Percentiles rank a stretch among this genome's conserved stretches.
These are phyloP conservation scores for Oegoconia quadripuncta DNA, from an alignment of 2,888 invertebrate species.

Conservation along the genomic window DNA sequence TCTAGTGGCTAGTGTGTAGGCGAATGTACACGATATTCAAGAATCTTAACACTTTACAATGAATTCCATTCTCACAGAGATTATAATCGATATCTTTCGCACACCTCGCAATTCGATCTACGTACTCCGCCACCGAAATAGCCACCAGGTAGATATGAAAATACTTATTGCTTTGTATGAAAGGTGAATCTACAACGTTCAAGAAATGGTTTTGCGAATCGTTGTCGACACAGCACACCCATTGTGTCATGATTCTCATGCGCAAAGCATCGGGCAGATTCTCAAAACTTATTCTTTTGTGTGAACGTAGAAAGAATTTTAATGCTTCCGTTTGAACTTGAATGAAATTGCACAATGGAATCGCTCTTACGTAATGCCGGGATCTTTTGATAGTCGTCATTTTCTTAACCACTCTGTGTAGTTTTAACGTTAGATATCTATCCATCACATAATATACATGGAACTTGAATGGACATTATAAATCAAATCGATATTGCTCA, in stretches of 20 bases:
- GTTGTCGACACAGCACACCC: conserved; percentile 38
- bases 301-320: conserved; percentile 70
- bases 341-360: conserved; percentile 60
- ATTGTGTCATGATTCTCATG: conserved; percentile 69
- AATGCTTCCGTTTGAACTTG: conserved; percentile 74
- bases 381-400: conserved; percentile 39
- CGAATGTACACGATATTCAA: too few species aligned
- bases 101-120: conserved; percentile 38
- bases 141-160: neutral
- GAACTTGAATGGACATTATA: too few species aligned
- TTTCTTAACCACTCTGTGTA: conserved; percentile 5
- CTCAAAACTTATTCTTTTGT: conserved; percentile 76
- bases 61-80: conserved; percentile 41
- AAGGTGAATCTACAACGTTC: conserved; percentile 20
- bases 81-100: conserved; percentile 38
- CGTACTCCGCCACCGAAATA: neutral
- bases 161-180: conserved; percentile 21
- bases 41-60: too few species aligned
- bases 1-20: too few species aligned
- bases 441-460: too few species aligned
- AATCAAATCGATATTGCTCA: too few species aligned
- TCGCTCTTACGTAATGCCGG: conserved; percentile 53
- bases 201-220: conserved; percentile 27
- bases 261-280: conserved; percentile 57
- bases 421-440: neutral